These are phyloP conservation scores for Megaceryle alcyon DNA, from an alignment of 2,797 vertebrate genomes.

Conservation along the genomic window DNA sequence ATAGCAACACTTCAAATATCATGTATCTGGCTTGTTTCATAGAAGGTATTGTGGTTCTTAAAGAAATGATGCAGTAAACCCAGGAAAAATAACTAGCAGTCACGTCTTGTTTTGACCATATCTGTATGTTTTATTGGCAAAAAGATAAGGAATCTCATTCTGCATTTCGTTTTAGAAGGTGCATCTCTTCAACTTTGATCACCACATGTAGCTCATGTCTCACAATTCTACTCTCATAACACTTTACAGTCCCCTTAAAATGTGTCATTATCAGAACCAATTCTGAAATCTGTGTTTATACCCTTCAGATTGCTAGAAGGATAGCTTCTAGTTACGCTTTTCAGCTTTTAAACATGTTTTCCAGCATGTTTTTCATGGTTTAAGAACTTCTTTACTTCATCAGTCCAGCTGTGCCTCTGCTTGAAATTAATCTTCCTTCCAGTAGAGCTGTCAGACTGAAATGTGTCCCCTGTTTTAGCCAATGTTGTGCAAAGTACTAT, in stretches of 20 bases:
- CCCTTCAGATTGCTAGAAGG: not conserved
- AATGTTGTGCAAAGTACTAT: not conserved
- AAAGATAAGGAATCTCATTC: not conserved
- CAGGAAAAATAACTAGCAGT: not conserved
- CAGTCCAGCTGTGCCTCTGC: not conserved
- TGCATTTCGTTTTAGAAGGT: not conserved
- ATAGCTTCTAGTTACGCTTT: not conserved
- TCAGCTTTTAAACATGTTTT: not conserved
- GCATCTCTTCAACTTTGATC: not conserved
- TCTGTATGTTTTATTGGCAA: not conserved
- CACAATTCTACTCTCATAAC: fast-evolving
- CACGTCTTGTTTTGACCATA: not conserved
- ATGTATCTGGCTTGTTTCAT: not conserved
- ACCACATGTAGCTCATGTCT: fast-evolving
- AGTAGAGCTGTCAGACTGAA: not conserved
- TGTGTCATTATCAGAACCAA: not conserved
- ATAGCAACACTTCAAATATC: not conserved
- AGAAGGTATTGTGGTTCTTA: not conserved
- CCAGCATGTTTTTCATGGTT: not conserved
- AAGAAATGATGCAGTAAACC: not conserved
- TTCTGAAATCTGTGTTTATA: not conserved
- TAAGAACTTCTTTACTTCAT: not conserved
- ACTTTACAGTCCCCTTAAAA: not conserved
- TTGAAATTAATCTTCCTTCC: not conserved
- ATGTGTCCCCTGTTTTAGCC: not conserved